Conservation (phyloP, 2,888 invertebrate species). For the Venusia cambrica region DNA sequence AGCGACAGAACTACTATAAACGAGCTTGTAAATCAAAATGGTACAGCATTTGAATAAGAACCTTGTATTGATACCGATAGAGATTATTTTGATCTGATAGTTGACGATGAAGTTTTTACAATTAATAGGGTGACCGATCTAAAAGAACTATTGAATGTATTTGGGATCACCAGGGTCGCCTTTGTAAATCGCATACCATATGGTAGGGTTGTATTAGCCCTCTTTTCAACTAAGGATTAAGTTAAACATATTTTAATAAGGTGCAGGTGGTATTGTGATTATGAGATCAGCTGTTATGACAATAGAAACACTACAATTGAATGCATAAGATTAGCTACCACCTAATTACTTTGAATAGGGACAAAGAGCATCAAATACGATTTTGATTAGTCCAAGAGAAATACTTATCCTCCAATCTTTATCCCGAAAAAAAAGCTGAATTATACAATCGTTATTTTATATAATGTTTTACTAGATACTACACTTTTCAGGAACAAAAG, state of each 20-base stretch:
- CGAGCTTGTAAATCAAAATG: conserved; percentile 47
- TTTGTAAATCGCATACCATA: conserved; percentile 64
- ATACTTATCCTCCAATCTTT: no score
- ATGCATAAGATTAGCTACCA: no score
- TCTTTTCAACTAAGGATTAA: conserved; percentile 50
- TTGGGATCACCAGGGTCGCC: conserved; percentile 56
- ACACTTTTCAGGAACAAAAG: no score
- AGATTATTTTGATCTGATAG: conserved; percentile 31
- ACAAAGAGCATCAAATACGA: no score
- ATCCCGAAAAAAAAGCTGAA: no score
- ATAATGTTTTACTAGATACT: no score
- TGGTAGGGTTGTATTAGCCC: conserved; percentile 63
- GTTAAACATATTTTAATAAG: conserved; percentile 69
- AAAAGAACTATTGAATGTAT: conserved; percentile 62
- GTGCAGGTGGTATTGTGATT: conserved; percentile 53
- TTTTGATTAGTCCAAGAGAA: no score
- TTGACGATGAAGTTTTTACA: conserved; percentile 49
- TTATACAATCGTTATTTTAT: no score
- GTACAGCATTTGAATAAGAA: conserved; percentile 25
- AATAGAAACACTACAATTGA: no score
- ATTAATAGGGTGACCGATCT: conserved; percentile 75
- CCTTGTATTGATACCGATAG: conserved; percentile 22
- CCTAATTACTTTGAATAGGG: no score
- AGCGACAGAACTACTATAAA: conserved; percentile 54
- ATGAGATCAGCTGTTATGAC: conserved; percentile 32